Evolutionary conservation across 2,113 vertebrate species (phyloP), one percentile per base, ranked within the genome.

Genomic region (Salvelinus sp.): DNA sequence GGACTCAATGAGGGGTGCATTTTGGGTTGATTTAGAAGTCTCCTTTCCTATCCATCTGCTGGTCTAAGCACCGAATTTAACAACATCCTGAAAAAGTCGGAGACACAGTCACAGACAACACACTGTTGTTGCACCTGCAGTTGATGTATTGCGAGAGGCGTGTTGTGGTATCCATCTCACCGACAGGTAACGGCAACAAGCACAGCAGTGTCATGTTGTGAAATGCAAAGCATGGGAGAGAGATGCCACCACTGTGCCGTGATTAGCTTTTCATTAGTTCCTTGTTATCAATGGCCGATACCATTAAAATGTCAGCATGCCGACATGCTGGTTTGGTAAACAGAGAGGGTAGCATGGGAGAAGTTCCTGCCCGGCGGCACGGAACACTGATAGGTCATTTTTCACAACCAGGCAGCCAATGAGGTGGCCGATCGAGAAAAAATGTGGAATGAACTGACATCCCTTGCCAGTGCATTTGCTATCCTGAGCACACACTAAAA

Each of bases 231-330:
- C 16, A 60, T 71, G 76, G 54, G 76, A 69, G 54, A 82, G 79
- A 81, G 83, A 72, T 74, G 79, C 75, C 25, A 77, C 69, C 2
- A 50, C 80, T 78, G 87, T 89, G 10, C 2, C 38, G 9, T 10
- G 38, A 44, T 44, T 44, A 44, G 38, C 38, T 86, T 90, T 90
- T 82, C 87, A 91, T 92, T 89, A 89, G 86, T 85, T 70, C 72
- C 85, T 86, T 79, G 85, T 86, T 91, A 89, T 90, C 87, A 85
- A 66, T 86, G 88, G 77, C 83, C 81, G 85, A 90, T 88, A 85
- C 84, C 83, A 90, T 90, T 90, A 91, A 78, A 75, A 81, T 78
- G 83, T 85, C 86, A 87, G 33, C 33, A 1, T 33, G 33, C 6
- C 6, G 38, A 85, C 89, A 54, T 78, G 78, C 79, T 28, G 50